Evolutionary conservation across 2,797 vertebrate genomes (phyloP), one percentile per base, ranked within the genome.

Genomic region (Phalloptychus januarius): DNA sequence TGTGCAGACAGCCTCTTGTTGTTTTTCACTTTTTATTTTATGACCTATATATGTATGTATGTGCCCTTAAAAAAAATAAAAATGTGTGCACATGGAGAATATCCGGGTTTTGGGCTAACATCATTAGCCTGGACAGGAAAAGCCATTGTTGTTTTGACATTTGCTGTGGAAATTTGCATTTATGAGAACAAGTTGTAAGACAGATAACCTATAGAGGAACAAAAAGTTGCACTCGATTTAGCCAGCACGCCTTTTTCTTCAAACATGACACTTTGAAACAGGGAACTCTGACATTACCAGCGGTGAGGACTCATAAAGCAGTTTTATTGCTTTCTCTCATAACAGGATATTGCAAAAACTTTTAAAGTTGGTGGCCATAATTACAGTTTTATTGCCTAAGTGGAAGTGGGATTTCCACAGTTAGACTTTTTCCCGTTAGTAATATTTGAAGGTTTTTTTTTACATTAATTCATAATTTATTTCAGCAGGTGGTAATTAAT

Each of bases 91-190:
- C 82, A 80, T 65, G 83, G 82, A 83, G 85, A 86, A 81, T 82
- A 72, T 73, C 70, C 10, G 13, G 16, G 28, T 65, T 63, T 75
- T 2, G 31, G 78, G 77, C 79, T 80, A 56, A 44, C 75, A 54
- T 79, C 80, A 69, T 79, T 84, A 92, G 86, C 91, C 85, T 23
- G 31, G 0, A 36, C 89, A 94, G 93, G 93, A 95, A 93, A 87
- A 77, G 45, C 87, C 87, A 93, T 95, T 95, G 93, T 95, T 93
- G 56, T 84, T 87, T 74, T 94, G 92, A 91, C 94, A 93, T 94
- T 95, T 94, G 87, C 81, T 77, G 45, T 58, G 77, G 91, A 92
- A 91, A 88, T 82, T 82, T 67, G 70, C 81, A 92, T 93, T 90
- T 88, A 91, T 90, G 89, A 89, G 87, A 86, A 86, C 79, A 74